Evolutionary conservation across 1,140 invertebrate species (phyloP).

Genomic region (Lanistes nyassanus): DNA sequence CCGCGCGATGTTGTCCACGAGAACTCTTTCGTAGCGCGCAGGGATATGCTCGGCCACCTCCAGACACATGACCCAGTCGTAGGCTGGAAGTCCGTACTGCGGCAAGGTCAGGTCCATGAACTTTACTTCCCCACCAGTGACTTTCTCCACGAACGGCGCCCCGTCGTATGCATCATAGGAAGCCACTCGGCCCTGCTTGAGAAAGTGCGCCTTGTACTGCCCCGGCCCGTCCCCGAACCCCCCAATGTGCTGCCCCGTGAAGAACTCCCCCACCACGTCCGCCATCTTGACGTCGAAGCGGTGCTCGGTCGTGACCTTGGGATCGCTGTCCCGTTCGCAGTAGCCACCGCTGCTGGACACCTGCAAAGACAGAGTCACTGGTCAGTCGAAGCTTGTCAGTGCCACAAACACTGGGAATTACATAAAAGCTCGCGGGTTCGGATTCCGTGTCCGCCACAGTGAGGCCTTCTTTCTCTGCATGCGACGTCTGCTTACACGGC

Average conservation of each 20-base stretch:
- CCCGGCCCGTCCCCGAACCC: constrained; percentile 13
- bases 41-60: constrained; percentile 45
- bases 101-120: constrained; percentile 38
- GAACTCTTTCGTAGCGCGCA: constrained; percentile 26
- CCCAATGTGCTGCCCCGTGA: not conserved
- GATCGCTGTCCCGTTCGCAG: too few species aligned
- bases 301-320: too few species aligned
- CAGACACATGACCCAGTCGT: constrained; percentile 39
- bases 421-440: too few species aligned
- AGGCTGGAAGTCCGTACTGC: constrained; percentile 34
- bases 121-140: constrained; percentile 13
- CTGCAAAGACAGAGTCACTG: not conserved
- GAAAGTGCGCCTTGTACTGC: not conserved
- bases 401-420: too few species aligned
- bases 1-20: constrained; percentile 37
- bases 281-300: too few species aligned
- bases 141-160: constrained; percentile 32
- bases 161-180: constrained; percentile 32
- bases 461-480: too few species aligned
- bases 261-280: too few species aligned
- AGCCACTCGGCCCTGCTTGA: not conserved
- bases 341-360: too few species aligned
- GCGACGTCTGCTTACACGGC: too few species aligned
- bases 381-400: too few species aligned
- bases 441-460: too few species aligned